Base-by-base conservation (phyloP, 2,888 invertebrate species). In the Ptychoptera albimana region DNA sequence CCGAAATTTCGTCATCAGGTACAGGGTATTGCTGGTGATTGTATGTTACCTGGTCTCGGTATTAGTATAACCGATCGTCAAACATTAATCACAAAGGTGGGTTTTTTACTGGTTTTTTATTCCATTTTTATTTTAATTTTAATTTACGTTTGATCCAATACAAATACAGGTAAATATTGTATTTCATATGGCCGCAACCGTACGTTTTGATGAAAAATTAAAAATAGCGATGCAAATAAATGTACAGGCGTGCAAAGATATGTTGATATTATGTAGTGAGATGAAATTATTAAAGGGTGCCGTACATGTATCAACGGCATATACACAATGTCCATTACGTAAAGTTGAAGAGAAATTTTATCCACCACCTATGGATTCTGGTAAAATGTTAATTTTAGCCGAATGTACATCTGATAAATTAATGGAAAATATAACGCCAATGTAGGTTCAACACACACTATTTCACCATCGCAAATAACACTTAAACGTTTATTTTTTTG, bases 161-260 rank as follows among this genome's bases (percentile, higher is more conserved):
- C 42, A 31, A 32, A 53, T 52, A 23, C 45, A 64, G 63, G 55
- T 60, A 4, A 57, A 64, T 44, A 61, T 74, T 40, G 69, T 75
- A 4, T 73, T 74, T 51, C 73, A 75, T 51, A 68, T 71, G 45
- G 74, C 74, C 1, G 74, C 74, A 0, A 74, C 73, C 1, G 71
- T 74, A 1, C 60, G 70, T 44, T 86, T 86, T 58, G 82, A 84
- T 59, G 85, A 86, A 58, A 77, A 77, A 49, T 66, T 86, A 11
- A 77, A 77, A 64, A 61, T 74, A 5, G 81, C 85, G 1, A 72
- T 80, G 38, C 74, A 77, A 48, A 80, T 84, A 60, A 86, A 86
- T 61, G 76, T 86, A 1, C 66, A 74, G 38, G 79, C 79, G 23
- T 77, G 79, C 1, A 70, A 73, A 48, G 74, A 79, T 50, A 64